Conservation (phyloP, 2,113 vertebrate species). For the Clinocottus analis region DNA sequence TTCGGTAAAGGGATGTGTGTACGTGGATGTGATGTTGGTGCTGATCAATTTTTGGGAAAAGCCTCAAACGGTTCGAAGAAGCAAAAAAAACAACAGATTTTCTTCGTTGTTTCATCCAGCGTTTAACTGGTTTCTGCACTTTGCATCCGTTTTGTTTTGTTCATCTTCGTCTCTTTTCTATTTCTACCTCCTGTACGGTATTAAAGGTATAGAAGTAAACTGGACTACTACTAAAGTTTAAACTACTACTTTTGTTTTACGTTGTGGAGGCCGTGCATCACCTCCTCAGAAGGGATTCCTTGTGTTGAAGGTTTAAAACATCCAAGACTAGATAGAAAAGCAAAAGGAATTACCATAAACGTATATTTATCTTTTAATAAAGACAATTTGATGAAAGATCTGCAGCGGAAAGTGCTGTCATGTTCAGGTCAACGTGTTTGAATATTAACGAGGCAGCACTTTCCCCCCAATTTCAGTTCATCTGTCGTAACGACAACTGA, state of each 20-base stretch:
- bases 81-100: not conserved
- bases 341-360: not conserved
- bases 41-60: not conserved
- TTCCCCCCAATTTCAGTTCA: not conserved
- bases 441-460: not conserved
- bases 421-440: not conserved
- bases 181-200: not conserved
- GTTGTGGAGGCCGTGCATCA: not conserved
- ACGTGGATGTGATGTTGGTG: not conserved
- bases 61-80: too few species aligned
- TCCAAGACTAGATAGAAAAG: not conserved
- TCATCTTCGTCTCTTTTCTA: not conserved
- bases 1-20: too few species aligned
- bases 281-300: not conserved
- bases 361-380: not conserved
- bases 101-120: not conserved
- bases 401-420: not conserved
- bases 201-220: not conserved
- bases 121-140: not conserved
- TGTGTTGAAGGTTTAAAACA: not conserved
- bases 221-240: too few species aligned
- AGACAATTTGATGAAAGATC: not conserved
- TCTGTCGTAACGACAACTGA: not conserved
- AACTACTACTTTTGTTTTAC: not conserved
- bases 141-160: not conserved